Conservation (phyloP, 2,113 vertebrate species). For the Sigmodon hispidus region DNA sequence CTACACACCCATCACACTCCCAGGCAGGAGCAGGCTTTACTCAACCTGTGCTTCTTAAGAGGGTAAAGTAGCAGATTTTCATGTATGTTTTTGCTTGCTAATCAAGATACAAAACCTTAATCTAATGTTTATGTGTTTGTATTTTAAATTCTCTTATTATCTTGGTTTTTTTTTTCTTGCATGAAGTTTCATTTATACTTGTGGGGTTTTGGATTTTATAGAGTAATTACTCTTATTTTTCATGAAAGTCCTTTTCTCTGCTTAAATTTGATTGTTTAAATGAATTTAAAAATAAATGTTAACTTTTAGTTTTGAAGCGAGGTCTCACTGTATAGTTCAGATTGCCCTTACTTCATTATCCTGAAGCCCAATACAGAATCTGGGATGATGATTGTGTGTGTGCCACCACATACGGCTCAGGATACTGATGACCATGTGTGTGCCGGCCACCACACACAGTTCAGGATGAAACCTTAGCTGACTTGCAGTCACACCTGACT, state of each 20-base stretch:
- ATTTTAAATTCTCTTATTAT: conserved; percentile 38
- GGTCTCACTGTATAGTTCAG: neutral
- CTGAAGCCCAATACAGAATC: neutral
- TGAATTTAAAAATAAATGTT: neutral
- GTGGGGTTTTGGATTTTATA: neutral
- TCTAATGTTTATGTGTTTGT: neutral
- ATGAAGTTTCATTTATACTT: neutral
- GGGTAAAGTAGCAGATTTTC: conserved; percentile 41
- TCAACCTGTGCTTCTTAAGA: neutral
- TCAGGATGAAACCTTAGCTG: neutral
- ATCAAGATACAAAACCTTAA: neutral
- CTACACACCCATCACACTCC: neutral
- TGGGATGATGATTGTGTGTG: neutral
- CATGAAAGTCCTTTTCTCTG: neutral
- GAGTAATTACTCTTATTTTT: neutral
- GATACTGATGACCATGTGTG: neutral
- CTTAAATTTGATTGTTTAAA: conserved; percentile 23
- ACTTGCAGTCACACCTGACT: neutral
- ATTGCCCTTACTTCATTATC: neutral
- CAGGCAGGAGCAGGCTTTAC: neutral
- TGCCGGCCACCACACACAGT: no score
- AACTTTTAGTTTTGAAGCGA: neutral
- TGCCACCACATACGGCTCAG: neutral
- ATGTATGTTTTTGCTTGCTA: neutral
- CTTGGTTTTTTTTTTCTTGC: conserved; percentile 19